These are phyloP conservation scores for Agrilus planipennis DNA, from an alignment of 1,140 invertebrate genomes.

Conservation along the genomic window DNA sequence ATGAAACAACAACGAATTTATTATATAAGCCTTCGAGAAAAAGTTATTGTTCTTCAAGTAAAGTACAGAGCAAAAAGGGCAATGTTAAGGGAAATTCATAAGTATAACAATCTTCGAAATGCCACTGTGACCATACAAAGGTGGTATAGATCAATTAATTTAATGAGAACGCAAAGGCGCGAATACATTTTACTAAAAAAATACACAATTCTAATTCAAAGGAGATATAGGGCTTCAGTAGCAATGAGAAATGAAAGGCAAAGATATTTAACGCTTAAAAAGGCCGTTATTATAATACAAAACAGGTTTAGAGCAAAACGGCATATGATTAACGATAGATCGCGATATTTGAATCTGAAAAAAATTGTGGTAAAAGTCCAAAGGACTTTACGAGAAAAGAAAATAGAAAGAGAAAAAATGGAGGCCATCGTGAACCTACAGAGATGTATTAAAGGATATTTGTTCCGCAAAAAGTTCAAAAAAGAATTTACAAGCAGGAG, in stretches of 20 bases:
- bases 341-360: slow-evolving; percentile 24
- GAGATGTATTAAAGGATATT: too few species aligned
- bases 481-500: too few species aligned
- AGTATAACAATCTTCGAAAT: slow-evolving; percentile 26
- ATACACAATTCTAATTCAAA: slow-evolving; percentile 24
- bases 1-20: slow-evolving; percentile 26
- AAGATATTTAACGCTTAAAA: slow-evolving; percentile 27
- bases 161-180: slow-evolving; percentile 11
- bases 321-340: slow-evolving; percentile 15
- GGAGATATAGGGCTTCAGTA: slow-evolving; percentile 26
- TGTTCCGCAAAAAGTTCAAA: too few species aligned
- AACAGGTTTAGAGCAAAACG: slow-evolving; percentile 22
- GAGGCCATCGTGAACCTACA: too few species aligned
- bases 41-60: slow-evolving; percentile 25
- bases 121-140: slow-evolving; percentile 24
- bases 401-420: too few species aligned
- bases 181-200: slow-evolving; percentile 18
- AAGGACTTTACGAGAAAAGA: slow-evolving; percentile 8
- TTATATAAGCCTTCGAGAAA: slow-evolving; percentile 29
- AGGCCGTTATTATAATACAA: slow-evolving; percentile 25
- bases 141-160: slow-evolving; percentile 30
- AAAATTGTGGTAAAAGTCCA: slow-evolving; percentile 22
- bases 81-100: slow-evolving; percentile 28
- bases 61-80: slow-evolving; percentile 23
- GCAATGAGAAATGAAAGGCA: slow-evolving; percentile 19